Evolutionary conservation across 2,888 invertebrate genomes (phyloP).

Genomic region (Polydrusus cervinus): DNA sequence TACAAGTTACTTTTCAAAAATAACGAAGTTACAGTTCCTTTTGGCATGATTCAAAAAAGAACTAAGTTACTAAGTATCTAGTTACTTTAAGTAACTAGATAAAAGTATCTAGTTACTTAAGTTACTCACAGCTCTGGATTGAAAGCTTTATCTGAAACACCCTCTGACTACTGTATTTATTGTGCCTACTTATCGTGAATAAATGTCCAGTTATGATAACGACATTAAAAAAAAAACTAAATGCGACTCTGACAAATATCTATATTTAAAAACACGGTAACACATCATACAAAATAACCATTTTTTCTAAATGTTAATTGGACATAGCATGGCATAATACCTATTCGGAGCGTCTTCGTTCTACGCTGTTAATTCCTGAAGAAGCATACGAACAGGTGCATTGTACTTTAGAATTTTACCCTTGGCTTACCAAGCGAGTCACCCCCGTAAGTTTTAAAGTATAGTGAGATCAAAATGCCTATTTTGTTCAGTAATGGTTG

Average conservation of each 20-base stretch:
- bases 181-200: too few relatives aligned
- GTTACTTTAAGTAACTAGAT: too few relatives aligned
- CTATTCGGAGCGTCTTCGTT: slow-evolving; percentile 47
- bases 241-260: slow-evolving; percentile 19
- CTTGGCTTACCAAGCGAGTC: slow-evolving; percentile 40
- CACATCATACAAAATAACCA: slow-evolving; percentile 22
- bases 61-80: too few relatives aligned
- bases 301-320: slow-evolving; percentile 36
- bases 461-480: slow-evolving; percentile 6
- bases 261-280: background rate
- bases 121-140: too few relatives aligned
- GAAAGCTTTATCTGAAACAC: too few relatives aligned
- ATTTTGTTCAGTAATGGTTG: background rate
- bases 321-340: slow-evolving; percentile 36
- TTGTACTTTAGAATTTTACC: slow-evolving; percentile 47
- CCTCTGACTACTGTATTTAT: too few relatives aligned
- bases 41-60: too few relatives aligned
- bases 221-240: background rate
- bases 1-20: too few relatives aligned
- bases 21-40: too few relatives aligned
- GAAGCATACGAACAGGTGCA: slow-evolving; percentile 45
- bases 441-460: slow-evolving; percentile 27
- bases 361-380: slow-evolving; percentile 45
- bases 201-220: too few relatives aligned
- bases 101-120: too few relatives aligned